A percentile compares a stretch with the other conserved stretches of the same genome.
Conservation (phyloP, 2,888 invertebrate species). For the Lithophane socia region DNA sequence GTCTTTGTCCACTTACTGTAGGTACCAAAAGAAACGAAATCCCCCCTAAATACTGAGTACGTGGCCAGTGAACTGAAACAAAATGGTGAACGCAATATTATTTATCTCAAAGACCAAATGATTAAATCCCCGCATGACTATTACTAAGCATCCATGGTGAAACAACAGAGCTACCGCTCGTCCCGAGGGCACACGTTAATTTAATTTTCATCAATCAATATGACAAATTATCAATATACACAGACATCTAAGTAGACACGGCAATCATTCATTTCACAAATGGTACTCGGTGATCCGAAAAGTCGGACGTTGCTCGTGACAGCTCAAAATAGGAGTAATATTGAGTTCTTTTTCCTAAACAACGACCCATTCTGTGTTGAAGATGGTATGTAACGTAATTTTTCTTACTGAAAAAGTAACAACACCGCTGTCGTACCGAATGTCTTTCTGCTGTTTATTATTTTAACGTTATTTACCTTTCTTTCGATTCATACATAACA, state of each 20-base stretch:
- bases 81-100: not conserved
- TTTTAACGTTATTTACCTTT: slow-evolving; percentile 35
- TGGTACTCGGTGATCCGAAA: slow-evolving; percentile 60
- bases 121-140: slow-evolving; percentile 22
- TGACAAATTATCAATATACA: slow-evolving; percentile 58
- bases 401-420: slow-evolving; percentile 53
- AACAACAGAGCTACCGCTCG: slow-evolving; percentile 30
- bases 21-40: not conserved
- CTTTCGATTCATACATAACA: slow-evolving; percentile 17
- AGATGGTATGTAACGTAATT: slow-evolving; percentile 52
- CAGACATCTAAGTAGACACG: slow-evolving; percentile 39
- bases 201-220: slow-evolving; percentile 62
- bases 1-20: not conserved
- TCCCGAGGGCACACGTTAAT: slow-evolving; percentile 51
- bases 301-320: slow-evolving; percentile 64
- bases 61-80: not conserved
- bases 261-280: slow-evolving; percentile 54
- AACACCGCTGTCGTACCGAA: slow-evolving; percentile 31
- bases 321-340: slow-evolving; percentile 62
- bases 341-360: slow-evolving; percentile 55
- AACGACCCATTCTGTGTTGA: slow-evolving; percentile 61
- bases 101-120: slow-evolving; percentile 9
- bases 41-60: not conserved
- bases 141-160: slow-evolving; percentile 25
- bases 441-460: slow-evolving; percentile 32